Evolutionary conservation across 2,113 vertebrate species (phyloP).

Genomic region (Trochalopteron elliotii): DNA sequence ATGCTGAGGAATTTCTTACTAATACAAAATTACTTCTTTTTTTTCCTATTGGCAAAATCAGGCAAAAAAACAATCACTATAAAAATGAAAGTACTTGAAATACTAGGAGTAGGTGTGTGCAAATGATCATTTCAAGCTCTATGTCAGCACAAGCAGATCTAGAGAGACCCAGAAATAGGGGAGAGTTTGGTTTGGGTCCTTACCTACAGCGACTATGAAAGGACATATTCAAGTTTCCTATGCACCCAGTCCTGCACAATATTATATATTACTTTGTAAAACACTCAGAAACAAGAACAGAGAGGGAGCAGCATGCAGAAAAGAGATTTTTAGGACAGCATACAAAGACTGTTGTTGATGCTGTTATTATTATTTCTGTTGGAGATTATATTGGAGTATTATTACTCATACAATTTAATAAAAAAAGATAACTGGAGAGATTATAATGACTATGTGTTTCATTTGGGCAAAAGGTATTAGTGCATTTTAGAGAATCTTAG

Average conservation of each 20-base stretch:
- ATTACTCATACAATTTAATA: not conserved
- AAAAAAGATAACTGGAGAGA: not conserved
- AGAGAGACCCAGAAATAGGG: not conserved
- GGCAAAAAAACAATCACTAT: not conserved
- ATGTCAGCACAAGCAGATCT: not conserved
- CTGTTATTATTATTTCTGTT: not conserved
- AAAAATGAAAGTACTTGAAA: not conserved
- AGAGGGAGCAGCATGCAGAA: not conserved
- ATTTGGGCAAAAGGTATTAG: not conserved
- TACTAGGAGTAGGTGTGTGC: not conserved
- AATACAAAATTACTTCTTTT: not conserved
- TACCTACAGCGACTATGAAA: not conserved
- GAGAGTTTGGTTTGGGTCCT: not conserved
- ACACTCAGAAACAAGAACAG: not conserved
- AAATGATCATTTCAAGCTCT: fast-evolving
- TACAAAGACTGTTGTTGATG: not conserved
- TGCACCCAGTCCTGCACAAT: not conserved
- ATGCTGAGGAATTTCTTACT: not conserved
- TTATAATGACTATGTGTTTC: not conserved
- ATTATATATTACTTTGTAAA: not conserved
- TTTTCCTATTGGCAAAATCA: not conserved
- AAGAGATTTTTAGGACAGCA: not conserved
- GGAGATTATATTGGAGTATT: not conserved
- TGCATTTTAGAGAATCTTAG: not conserved
- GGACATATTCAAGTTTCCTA: not conserved